Conservation (phyloP, 2,888 invertebrate species). For the Sturmia bella region DNA sequence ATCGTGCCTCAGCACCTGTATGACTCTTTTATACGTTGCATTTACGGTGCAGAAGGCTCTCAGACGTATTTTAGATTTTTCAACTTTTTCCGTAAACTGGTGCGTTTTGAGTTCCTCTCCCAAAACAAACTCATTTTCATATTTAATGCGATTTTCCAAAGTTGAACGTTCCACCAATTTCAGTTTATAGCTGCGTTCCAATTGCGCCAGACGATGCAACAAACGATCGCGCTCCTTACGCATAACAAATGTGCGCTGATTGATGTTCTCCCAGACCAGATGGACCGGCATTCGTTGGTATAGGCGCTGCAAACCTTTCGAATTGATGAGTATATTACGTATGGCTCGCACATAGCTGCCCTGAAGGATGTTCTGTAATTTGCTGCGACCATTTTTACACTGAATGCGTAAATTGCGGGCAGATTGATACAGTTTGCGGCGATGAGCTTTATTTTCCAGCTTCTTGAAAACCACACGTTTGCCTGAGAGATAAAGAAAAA, state of each 20-base stretch:
- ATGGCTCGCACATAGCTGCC: conserved; percentile 76
- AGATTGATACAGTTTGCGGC: conserved; percentile 66
- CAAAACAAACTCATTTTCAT: conserved; percentile 77
- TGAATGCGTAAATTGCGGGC: conserved; percentile 74
- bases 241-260: conserved; percentile 80
- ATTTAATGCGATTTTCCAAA: conserved; percentile 79
- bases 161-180: conserved; percentile 76
- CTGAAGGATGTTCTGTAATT: conserved; percentile 76
- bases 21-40: conserved; percentile 78
- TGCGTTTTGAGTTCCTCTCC: conserved; percentile 77
- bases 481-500: conserved; percentile 67
- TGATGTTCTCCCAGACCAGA: conserved; percentile 79
- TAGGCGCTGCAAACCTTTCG: conserved; percentile 79
- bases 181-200: conserved; percentile 74
- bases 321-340: conserved; percentile 77
- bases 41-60: conserved; percentile 79
- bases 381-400: conserved; percentile 77
- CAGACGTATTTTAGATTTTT: conserved; percentile 79
- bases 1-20: conserved; percentile 78
- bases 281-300: conserved; percentile 80
- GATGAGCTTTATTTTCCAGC: conserved; percentile 76
- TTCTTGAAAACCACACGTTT: conserved; percentile 75
- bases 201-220: conserved; percentile 73
- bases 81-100: conserved; percentile 76
- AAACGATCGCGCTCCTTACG: conserved; percentile 80